These are phyloP conservation scores for Homalodisca vitripennis DNA, from an alignment of 1,140 invertebrate genomes.

Conservation along the genomic window DNA sequence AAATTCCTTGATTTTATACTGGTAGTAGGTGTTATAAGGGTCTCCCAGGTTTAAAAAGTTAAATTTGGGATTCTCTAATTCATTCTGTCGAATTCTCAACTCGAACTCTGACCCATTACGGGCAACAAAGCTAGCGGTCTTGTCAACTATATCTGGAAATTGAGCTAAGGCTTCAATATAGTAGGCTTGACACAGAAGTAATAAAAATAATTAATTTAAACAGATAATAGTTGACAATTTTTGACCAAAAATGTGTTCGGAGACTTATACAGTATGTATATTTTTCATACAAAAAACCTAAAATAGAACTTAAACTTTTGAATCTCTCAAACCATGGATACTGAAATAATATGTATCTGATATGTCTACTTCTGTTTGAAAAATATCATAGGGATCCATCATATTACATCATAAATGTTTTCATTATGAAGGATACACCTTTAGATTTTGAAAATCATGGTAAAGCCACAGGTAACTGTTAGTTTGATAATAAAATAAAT, in stretches of 20 bases:
- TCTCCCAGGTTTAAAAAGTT: slow-evolving; percentile 96
- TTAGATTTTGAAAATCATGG: no score
- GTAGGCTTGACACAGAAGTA: neutral
- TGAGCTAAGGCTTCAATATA: slow-evolving; percentile 27
- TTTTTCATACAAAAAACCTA: neutral
- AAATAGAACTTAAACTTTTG: no score
- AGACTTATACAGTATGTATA: neutral
- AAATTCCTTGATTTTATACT: slow-evolving; percentile 97
- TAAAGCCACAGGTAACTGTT: no score
- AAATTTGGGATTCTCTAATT: slow-evolving; percentile 96
- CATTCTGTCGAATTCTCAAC: slow-evolving; percentile 93
- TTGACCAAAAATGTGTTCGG: neutral
- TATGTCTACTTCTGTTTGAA: no score
- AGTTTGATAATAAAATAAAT: no score
- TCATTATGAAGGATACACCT: no score
- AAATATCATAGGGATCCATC: no score
- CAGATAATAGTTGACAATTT: neutral
- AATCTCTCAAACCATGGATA: no score
- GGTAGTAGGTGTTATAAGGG: slow-evolving; percentile 99
- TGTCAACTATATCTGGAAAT: slow-evolving; percentile 93
- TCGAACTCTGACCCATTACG: slow-evolving; percentile 99
- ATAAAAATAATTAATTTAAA: neutral
- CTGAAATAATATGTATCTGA: no score
- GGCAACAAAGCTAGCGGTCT: slow-evolving; percentile 97
- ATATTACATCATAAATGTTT: no score